Conservation (phyloP, 2,797 vertebrate species). For the Heteromormyrus szaboi region DNA sequence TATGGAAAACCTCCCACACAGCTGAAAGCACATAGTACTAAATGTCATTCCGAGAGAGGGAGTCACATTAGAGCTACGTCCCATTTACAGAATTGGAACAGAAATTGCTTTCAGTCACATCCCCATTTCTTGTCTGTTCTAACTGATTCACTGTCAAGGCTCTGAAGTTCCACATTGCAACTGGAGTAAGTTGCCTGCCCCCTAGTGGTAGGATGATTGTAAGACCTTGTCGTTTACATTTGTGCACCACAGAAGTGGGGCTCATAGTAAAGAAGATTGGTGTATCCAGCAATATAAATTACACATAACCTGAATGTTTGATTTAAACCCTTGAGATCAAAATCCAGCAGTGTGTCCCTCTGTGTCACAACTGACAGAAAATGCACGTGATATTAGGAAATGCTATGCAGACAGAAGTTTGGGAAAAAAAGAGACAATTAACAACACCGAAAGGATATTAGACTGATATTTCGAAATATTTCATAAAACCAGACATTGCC, state of each 20-base stretch:
- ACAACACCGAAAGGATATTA: background rate
- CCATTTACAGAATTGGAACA: background rate
- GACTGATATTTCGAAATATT: background rate
- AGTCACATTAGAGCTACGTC: background rate
- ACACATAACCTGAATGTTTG: background rate
- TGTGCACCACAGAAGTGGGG: background rate
- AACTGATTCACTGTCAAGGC: background rate
- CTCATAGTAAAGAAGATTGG: background rate
- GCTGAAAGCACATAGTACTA: background rate
- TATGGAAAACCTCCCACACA: background rate
- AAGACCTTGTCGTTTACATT: background rate
- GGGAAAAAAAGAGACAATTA: background rate
- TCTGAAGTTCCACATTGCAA: background rate
- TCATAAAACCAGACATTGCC: background rate
- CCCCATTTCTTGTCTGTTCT: background rate
- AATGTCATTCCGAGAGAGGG: background rate
- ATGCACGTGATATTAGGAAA: background rate
- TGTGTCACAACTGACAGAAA: background rate
- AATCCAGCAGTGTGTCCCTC: background rate
- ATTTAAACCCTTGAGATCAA: background rate
- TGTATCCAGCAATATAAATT: background rate
- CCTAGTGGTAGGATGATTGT: background rate
- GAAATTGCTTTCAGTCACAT: background rate
- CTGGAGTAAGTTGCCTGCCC: background rate
- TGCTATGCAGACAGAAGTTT: background rate